A percentile compares a stretch with the other conserved stretches of the same genome.
Evolutionary conservation across 2,113 vertebrate species (phyloP).

Genomic region (Apus apus): DNA sequence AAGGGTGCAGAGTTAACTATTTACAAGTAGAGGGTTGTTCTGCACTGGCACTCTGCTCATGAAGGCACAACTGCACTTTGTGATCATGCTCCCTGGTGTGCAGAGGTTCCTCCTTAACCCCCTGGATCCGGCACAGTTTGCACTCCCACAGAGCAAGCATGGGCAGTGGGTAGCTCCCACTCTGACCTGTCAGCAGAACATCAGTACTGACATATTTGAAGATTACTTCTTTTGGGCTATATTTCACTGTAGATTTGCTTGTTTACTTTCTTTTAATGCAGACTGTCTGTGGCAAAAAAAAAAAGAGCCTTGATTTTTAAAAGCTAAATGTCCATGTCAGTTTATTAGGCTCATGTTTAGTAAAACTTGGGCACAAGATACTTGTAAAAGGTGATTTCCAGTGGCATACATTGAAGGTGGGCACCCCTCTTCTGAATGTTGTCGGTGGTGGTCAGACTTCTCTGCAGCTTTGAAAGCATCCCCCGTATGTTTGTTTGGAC

Average conservation of each 20-base stretch:
- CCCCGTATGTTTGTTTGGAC: background rate
- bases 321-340: background rate
- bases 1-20: background rate
- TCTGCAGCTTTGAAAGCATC: background rate
- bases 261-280: background rate
- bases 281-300: background rate
- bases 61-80: rapidly evolving
- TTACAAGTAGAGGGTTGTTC: background rate
- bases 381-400: background rate
- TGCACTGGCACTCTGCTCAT: rapidly evolving
- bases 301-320: background rate
- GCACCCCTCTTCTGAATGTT: background rate
- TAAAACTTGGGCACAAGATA: background rate
- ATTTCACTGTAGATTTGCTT: background rate
- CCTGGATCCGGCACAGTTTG: background rate
- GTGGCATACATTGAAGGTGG: background rate
- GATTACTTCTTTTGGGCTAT: background rate
- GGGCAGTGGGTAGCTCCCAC: background rate
- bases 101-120: background rate
- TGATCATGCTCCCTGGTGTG: background rate
- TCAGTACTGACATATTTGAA: no score
- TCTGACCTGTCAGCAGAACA: background rate
- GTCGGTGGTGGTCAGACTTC: background rate
- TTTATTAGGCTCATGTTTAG: background rate
- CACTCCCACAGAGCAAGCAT: background rate